phyloP scores from a whole-genome alignment of 2,888 invertebrate species.

The Kryphioiulus occultus region DNA sequence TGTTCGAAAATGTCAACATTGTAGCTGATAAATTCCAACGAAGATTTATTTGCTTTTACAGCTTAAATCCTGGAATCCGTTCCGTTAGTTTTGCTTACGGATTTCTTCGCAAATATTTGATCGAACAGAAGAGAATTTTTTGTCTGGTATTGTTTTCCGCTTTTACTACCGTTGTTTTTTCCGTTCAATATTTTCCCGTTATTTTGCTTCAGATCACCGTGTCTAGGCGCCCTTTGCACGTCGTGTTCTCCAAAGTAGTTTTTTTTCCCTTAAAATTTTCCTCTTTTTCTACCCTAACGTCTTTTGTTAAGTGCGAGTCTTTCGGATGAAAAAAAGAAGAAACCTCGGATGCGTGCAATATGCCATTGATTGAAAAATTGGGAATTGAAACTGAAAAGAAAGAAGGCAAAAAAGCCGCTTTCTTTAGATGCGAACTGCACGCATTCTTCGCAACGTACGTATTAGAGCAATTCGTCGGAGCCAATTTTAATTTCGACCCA shows the following conservation, averaged over 20 bases:
- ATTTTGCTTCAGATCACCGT: neutral
- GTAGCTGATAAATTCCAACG: no score
- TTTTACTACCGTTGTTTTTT: neutral
- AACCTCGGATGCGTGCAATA: neutral
- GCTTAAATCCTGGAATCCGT: neutral
- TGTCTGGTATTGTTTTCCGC: neutral
- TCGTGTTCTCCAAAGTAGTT: neutral
- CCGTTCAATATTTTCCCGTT: neutral
- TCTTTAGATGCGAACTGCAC: neutral
- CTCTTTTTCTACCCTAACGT: neutral
- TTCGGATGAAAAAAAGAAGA: constrained; percentile 20
- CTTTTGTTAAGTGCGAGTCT: constrained; percentile 23
- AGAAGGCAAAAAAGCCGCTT: neutral
- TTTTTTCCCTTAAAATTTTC: neutral
- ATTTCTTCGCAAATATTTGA: neutral
- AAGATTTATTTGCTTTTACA: no score
- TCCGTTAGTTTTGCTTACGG: neutral
- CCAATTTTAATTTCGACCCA: constrained; percentile 3
- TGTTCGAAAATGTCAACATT: no score
- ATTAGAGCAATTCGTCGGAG: neutral
- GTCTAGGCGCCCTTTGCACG: neutral
- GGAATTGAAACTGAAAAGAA: constrained; percentile 23
- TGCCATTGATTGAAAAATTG: constrained; percentile 23
- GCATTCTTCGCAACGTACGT: neutral
- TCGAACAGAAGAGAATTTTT: neutral